Evolutionary conservation across 2,797 vertebrate species (phyloP), one percentile per base, ranked within the genome.

Genomic region (Babyrousa celebensis): DNA sequence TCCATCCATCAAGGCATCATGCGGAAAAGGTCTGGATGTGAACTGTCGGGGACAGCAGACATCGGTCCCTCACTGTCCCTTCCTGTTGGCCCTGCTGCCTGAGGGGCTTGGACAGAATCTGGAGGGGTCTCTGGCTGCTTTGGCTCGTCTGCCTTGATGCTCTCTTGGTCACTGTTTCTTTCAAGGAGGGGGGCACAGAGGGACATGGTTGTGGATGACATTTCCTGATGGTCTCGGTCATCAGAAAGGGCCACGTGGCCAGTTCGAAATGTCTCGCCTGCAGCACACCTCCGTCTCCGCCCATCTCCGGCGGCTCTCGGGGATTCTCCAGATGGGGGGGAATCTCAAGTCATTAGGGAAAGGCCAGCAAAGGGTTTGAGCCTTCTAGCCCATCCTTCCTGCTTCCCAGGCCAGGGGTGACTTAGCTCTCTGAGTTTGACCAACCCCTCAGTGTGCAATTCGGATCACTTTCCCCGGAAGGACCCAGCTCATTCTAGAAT

Each of bases 201-300:
- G 1, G 14, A 9, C 54, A 2, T 52, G 3, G 0, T 2, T 16
- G 20, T 11, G 36, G 36, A 10, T 7, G 12, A 3, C 29, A 16
- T 18, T 7, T 16, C 68, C 52, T 10, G 14, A 52, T 3, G 12
- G 16, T n/a, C 65, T 29, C 2, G 0, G 16, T 58, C 67, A 18
- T 29, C 25, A 10, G 11, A 60, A 20, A 0, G 4, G 43, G n/a
- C 74, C 89, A 23, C 20, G 21, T 7, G 60, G 17, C 6, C 78
- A 14, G 75, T 60, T 56, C 18, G n/a, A 36, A 62, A 40, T 1
- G 11, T 14, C 25, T 62, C 1, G 0, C 27, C 48, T 74, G 12
- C 8, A 3, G 56, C 48, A 11, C 3, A 3, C 27, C 2, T 18
- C 52, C 6, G 6, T 62, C 0, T 99, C 29, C 0, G 71, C 56